A percentile compares a stretch with the other conserved stretches of the same genome.
Conservation (phyloP, 2,888 invertebrate genomes). For the Callyntrura guangdongensis region DNA sequence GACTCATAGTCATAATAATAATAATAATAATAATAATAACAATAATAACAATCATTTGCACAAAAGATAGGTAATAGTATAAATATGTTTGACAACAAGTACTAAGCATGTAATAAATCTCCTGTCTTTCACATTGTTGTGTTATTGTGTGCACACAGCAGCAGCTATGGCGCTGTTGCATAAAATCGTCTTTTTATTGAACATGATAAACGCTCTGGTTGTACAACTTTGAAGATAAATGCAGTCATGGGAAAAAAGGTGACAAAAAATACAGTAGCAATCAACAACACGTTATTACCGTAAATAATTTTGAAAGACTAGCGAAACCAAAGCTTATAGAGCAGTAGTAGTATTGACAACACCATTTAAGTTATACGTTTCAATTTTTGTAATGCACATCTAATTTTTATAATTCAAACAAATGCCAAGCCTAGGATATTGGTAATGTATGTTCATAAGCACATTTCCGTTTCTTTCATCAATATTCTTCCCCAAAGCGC, state of each 20-base stretch:
- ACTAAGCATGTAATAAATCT: slow-evolving; percentile 23
- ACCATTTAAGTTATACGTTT: background rate
- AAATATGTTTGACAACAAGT: slow-evolving; percentile 23
- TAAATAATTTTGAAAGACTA: slow-evolving; percentile 1
- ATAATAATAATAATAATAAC: background rate
- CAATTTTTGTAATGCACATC: background rate
- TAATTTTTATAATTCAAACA: slow-evolving; percentile 1
- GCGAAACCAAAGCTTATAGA: background rate
- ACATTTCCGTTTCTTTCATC: background rate
- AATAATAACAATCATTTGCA: background rate
- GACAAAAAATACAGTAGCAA: slow-evolving; percentile 58
- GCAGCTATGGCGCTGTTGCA: background rate
- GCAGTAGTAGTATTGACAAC: background rate
- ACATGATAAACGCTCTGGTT: slow-evolving; percentile 31
- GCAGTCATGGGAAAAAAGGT: slow-evolving; percentile 62
- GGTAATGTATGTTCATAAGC: background rate
- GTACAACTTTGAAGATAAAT: slow-evolving; percentile 14
- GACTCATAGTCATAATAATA: background rate
- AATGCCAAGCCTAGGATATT: background rate
- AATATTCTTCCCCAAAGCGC: background rate
- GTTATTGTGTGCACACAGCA: background rate
- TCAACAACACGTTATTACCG: background rate
- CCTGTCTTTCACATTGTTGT: background rate
- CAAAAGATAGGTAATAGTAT: slow-evolving; percentile 9
- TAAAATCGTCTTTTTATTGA: background rate